Conservation (phyloP, 2,113 vertebrate species). For the Ammodytes dubius region DNA sequence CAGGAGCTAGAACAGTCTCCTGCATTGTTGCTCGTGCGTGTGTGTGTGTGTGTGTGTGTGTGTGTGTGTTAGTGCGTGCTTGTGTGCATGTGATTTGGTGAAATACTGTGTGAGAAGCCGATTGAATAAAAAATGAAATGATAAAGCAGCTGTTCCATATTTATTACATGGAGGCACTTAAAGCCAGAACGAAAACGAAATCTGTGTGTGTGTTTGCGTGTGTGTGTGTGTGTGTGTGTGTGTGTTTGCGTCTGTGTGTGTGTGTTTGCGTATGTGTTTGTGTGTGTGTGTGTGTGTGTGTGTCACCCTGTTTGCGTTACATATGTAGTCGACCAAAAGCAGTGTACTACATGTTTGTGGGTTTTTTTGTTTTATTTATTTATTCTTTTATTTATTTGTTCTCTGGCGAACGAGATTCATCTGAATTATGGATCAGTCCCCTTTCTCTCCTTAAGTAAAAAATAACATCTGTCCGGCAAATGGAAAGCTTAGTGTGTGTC, state of each 20-base stretch:
- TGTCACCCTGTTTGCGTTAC: constrained; percentile 26
- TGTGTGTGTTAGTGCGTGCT: constrained; percentile 9
- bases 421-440: constrained; percentile 87
- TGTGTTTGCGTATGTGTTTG: too few relatives aligned
- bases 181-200: constrained; percentile 52
- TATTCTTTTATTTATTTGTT: constrained; percentile 87
- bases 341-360: constrained; percentile 70
- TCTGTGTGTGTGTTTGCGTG: constrained; percentile 35
- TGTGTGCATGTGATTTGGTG: constrained; percentile 38
- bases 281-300: constrained; percentile 38
- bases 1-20: not conserved
- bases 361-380: constrained; percentile 82
- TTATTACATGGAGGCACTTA: constrained; percentile 74
- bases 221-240: too few relatives aligned
- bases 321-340: constrained; percentile 40
- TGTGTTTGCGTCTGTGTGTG: not conserved
- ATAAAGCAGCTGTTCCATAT: constrained; percentile 75
- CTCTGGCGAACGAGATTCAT: constrained; percentile 77
- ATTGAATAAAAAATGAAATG: constrained; percentile 75
- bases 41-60: constrained; percentile 30
- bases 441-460: constrained; percentile 84
- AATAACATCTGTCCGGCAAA: constrained; percentile 88
- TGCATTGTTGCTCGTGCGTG: constrained; percentile 7
- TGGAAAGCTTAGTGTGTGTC: constrained; percentile 86
- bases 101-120: constrained; percentile 42